These are phyloP conservation scores for Camponotus floridanus DNA, from an alignment of 1,140 invertebrate species.

Conservation along the genomic window DNA sequence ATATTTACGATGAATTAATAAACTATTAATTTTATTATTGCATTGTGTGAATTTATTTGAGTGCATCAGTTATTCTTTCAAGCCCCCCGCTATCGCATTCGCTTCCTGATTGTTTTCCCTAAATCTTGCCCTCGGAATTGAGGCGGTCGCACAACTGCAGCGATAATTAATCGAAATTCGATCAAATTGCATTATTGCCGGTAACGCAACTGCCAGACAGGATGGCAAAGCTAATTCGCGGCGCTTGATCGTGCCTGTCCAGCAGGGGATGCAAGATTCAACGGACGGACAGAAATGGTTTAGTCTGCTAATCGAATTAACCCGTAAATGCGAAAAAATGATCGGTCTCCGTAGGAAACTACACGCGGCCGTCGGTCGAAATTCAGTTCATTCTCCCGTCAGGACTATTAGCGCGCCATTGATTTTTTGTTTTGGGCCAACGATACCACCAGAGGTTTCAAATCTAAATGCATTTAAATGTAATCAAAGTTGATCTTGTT, in stretches of 20 bases:
- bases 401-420: constrained; percentile 41
- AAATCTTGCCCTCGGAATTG: constrained; percentile 9
- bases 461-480: background rate
- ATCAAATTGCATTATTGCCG: constrained; percentile 52
- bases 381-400: constrained; percentile 6
- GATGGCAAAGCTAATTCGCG: constrained; percentile 37
- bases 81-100: background rate
- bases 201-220: constrained; percentile 55
- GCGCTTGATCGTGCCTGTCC: constrained; percentile 49
- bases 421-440: constrained; percentile 44
- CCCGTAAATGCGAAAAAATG: constrained; percentile 56
- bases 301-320: constrained; percentile 48
- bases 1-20: constrained; percentile 31
- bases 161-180: constrained; percentile 59
- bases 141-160: constrained; percentile 15
- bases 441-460: constrained; percentile 31
- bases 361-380: constrained; percentile 17
- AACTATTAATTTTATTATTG: constrained; percentile 19
- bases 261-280: constrained; percentile 59
- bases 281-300: constrained; percentile 35
- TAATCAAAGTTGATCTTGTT: background rate
- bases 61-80: background rate
- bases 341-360: constrained; percentile 21
- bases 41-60: background rate
- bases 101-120: constrained; percentile 1